phyloP scores from a whole-genome alignment of 2,113 vertebrate species.

The Centrocercus urophasianus region DNA sequence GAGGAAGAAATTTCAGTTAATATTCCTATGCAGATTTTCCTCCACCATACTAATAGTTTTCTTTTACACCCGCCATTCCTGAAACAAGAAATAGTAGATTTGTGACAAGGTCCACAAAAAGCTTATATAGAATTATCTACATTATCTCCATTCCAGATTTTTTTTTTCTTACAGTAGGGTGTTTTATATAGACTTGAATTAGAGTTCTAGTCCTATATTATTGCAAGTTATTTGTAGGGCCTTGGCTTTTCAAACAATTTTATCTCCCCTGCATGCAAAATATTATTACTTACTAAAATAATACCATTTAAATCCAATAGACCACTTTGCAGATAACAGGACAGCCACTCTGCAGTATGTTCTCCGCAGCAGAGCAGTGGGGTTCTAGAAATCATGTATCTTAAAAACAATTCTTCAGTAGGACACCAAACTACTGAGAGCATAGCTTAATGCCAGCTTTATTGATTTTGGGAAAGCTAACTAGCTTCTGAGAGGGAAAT shows the following conservation, averaged over 20 bases:
- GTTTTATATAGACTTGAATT: not conserved
- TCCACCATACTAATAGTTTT: not conserved
- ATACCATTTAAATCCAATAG: not conserved
- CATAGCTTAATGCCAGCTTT: not conserved
- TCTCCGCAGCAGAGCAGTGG: not conserved
- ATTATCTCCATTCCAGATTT: not conserved
- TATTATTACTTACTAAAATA: not conserved
- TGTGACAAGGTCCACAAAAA: not conserved
- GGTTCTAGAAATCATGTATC: not conserved
- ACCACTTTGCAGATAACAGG: not conserved
- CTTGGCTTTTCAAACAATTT: not conserved
- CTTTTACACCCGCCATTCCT: not conserved
- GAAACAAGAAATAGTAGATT: not conserved
- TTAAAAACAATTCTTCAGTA: not conserved
- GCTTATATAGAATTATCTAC: not conserved
- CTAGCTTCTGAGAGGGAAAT: not conserved
- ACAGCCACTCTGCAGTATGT: not conserved
- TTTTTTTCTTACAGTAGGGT: not conserved
- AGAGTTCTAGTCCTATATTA: not conserved
- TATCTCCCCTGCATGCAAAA: not conserved
- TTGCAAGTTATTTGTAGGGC: fast-evolving
- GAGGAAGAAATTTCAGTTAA: not conserved
- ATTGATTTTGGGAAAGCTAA: not conserved
- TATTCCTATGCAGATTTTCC: not conserved
- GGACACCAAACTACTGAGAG: not conserved